Conservation (phyloP, 2,113 vertebrate species). For the Nettapus auritus region DNA sequence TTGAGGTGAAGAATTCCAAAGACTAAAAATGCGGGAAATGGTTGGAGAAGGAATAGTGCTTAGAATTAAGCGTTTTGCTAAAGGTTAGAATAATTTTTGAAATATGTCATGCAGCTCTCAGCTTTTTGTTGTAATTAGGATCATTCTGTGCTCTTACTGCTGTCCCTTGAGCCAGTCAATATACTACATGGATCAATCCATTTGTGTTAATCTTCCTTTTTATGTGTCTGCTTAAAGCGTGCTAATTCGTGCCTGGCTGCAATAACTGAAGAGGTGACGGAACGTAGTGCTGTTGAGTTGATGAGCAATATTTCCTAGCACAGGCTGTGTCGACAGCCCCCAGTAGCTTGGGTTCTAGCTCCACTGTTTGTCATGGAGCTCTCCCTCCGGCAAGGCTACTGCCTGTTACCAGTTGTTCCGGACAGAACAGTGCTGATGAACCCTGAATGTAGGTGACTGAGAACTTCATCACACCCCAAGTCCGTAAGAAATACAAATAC, state of each 20-base stretch:
- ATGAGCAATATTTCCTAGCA: not conserved
- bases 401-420: not conserved
- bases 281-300: not conserved
- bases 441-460: not conserved
- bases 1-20: not conserved
- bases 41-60: not conserved
- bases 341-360: not conserved
- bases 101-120: not conserved
- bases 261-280: not conserved
- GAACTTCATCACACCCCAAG: not conserved
- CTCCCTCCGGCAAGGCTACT: not conserved
- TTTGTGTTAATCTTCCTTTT: not conserved
- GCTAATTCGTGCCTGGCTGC: not conserved
- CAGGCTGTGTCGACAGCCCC: not conserved
- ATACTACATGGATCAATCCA: not conserved
- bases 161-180: not conserved
- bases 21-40: not conserved
- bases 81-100: not conserved
- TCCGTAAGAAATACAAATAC: not conserved
- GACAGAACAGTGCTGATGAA: not conserved
- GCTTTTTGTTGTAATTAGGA: not conserved
- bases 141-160: not conserved
- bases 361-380: not conserved
- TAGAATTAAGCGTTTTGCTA: not conserved
- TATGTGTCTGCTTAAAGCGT: not conserved